These are phyloP conservation scores for Alcedo quadribrachys DNA, from an alignment of 2,797 vertebrate genomes.

Conservation along the genomic window DNA sequence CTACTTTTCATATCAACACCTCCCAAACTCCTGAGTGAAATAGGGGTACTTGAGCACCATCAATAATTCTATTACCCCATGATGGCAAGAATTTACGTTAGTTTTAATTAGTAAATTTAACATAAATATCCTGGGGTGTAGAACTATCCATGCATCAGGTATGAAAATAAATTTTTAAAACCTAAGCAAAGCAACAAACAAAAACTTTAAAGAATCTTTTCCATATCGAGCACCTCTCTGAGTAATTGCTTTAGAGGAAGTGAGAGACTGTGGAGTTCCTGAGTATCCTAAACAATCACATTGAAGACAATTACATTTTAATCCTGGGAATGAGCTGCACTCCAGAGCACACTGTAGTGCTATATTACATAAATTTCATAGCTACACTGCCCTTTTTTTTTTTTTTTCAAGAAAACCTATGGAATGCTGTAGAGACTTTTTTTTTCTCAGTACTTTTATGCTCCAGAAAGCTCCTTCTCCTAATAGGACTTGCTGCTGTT, in stretches of 20 bases:
- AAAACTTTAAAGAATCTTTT: background rate
- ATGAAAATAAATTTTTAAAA: background rate
- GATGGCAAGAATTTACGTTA: background rate
- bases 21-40: background rate
- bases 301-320: background rate
- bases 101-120: background rate
- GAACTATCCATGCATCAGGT: background rate
- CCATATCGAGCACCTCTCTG: background rate
- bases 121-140: background rate
- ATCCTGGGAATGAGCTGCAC: background rate
- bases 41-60: background rate
- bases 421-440: background rate
- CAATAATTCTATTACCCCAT: rapidly evolving
- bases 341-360: rapidly evolving
- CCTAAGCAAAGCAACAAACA: background rate
- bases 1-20: background rate
- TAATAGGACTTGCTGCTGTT: background rate
- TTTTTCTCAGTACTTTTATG: background rate
- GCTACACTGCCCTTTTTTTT: background rate
- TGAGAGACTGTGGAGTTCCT: background rate
- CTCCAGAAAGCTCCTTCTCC: background rate
- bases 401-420: background rate
- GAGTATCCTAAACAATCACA: background rate
- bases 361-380: background rate
- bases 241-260: background rate